phyloP scores from a whole-genome alignment of 2,888 invertebrate species.

The Hirtodrosophila duncani region DNA sequence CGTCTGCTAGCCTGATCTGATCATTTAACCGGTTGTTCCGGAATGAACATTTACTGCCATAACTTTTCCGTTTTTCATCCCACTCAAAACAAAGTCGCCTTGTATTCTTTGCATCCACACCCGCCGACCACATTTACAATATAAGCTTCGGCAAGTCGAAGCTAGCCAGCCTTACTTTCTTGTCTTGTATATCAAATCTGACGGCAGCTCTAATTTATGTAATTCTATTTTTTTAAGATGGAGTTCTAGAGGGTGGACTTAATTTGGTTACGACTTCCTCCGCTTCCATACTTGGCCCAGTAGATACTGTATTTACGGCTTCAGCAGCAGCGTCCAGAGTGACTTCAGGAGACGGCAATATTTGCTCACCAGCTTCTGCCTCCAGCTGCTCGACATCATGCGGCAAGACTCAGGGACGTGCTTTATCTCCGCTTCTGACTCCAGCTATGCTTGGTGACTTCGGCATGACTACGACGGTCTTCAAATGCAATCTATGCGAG shows the following conservation, averaged over 20 bases:
- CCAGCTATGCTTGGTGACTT: slow-evolving; percentile 16
- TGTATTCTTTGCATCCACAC: too few species aligned
- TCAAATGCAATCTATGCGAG: slow-evolving; percentile 77
- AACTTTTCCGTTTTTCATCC: too few species aligned
- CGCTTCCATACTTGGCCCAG: background rate
- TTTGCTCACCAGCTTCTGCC: slow-evolving; percentile 47
- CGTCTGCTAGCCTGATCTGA: too few species aligned
- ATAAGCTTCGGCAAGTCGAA: too few species aligned
- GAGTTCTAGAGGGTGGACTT: slow-evolving; percentile 25
- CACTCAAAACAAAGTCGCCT: too few species aligned
- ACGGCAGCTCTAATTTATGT: too few species aligned
- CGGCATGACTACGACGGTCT: slow-evolving; percentile 73
- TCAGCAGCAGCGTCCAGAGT: slow-evolving; percentile 1
- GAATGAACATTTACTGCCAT: too few species aligned
- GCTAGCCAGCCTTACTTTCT: too few species aligned
- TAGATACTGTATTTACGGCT: slow-evolving; percentile 20
- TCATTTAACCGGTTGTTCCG: too few species aligned
- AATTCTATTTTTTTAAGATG: slow-evolving; percentile 27
- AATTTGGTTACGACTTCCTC: slow-evolving; percentile 30
- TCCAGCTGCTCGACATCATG: slow-evolving; percentile 49
- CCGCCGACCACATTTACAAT: too few species aligned
- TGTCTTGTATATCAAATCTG: too few species aligned
- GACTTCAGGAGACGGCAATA: slow-evolving; percentile 26
- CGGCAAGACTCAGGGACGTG: slow-evolving; percentile 28
- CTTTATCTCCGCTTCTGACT: slow-evolving; percentile 18